Evolutionary conservation across 2,888 invertebrate species (phyloP).

Genomic region (Tineola bisselliella): DNA sequence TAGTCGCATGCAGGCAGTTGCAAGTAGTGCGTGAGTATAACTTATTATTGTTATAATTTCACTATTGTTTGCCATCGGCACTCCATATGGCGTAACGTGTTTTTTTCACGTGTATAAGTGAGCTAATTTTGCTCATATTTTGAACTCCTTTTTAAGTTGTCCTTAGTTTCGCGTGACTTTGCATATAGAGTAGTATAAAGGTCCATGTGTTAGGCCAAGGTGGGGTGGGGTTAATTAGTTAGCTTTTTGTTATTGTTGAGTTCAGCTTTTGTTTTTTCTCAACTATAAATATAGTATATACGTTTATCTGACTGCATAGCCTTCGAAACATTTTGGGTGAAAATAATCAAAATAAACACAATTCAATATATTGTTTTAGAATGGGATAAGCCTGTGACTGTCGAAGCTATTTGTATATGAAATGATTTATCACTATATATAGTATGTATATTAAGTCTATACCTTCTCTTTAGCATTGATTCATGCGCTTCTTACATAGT

Average conservation of each 20-base stretch:
- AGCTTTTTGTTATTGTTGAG: neutral
- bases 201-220: neutral
- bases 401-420: no score
- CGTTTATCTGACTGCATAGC: no score
- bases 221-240: neutral
- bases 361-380: no score
- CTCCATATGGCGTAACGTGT: constrained; percentile 66
- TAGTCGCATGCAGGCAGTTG: constrained; percentile 38
- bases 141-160: constrained; percentile 30
- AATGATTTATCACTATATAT: no score
- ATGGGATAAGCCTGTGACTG: no score
- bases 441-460: no score
- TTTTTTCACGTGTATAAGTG: constrained; percentile 27
- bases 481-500: no score
- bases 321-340: no score
- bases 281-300: no score
- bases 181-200: neutral
- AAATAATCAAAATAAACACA: no score
- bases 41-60: constrained; percentile 64
- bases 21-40: constrained; percentile 49
- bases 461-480: no score
- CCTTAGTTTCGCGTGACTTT: constrained; percentile 51
- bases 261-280: neutral
- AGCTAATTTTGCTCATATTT: constrained; percentile 39
- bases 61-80: constrained; percentile 54